Base-by-base conservation (phyloP, 2,113 vertebrate species). In the Apus apus region DNA sequence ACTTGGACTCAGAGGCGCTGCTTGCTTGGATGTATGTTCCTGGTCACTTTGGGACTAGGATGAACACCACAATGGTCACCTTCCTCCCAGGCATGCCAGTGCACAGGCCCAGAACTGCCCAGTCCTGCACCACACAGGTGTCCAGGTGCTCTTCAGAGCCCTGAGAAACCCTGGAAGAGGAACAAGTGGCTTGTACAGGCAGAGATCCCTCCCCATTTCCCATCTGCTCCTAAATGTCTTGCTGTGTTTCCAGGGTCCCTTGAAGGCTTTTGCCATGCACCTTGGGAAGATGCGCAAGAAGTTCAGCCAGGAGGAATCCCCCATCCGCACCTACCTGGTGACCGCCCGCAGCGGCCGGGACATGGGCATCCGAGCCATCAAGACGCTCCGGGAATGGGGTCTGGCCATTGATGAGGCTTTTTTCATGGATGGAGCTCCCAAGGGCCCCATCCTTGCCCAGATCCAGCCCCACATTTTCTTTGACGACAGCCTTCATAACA, bases 401-500 rank as follows among this genome's bases (percentile, higher is more conserved):
- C 78, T 98, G 91, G 73, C 96, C 76, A 97, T 97, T 2, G 97
- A 98, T 0, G 97, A 98, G 84, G 97, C 96, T 48, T 98, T 97
- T 95, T 98, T 98, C 92, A 95, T 98, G 97, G 97, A 97, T 1
- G 98, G 98, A 43, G 97, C 97, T 94, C 97, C 98, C n/a, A 96
- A 97, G 46, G 95, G 95, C 12, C 97, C 95, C 30, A 97, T 98
- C 66, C 97, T 98, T 0, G 61, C 96, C 65, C 89, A 97, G 56
- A 96, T 98, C 46, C 97, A 98, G 75, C 98, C 98, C 29, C 98
- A 98, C 60, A 97, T 98, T 67, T 96, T 98, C 89, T 98, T 97
- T 73, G 97, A 97, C 0, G 92, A 98, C 19, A 93, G 97, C 25
- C 77, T 97, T 88, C 93, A 94, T 58, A 96, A 96, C 54, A 96